phyloP scores from a whole-genome alignment of 1,140 invertebrate genomes.

The Phthorimaea operculella region DNA sequence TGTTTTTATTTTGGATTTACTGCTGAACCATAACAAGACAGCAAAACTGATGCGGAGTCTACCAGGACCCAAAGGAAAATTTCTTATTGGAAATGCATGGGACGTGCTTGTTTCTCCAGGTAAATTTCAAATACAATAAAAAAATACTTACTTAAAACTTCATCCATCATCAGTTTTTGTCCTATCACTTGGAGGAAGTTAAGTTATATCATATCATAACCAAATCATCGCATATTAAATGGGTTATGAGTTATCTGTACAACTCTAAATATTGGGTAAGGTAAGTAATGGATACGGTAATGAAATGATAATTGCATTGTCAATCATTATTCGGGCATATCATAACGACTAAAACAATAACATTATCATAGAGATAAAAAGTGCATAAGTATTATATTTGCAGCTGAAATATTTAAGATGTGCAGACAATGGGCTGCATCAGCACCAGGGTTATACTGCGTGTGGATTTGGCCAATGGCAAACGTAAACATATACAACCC shows the following conservation, averaged over 20 bases:
- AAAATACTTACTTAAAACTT: background rate
- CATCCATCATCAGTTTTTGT: background rate
- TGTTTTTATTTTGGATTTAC: constrained; percentile 15
- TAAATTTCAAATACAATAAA: background rate
- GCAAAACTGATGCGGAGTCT: constrained; percentile 21
- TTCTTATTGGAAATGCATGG: constrained; percentile 32
- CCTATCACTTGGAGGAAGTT: no score
- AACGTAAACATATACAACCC: constrained; percentile 36
- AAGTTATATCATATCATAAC: no score
- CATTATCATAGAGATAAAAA: no score
- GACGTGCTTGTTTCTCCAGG: constrained; percentile 19
- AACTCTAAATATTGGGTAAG: no score
- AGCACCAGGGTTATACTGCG: constrained; percentile 27
- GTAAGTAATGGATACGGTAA: no score
- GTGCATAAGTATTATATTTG: constrained; percentile 8
- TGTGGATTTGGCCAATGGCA: constrained; percentile 26
- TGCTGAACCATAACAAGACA: constrained; percentile 24
- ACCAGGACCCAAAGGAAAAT: constrained; percentile 28
- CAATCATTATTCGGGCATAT: no score
- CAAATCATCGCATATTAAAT: no score
- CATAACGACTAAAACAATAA: no score
- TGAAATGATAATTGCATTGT: no score
- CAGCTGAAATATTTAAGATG: constrained; percentile 27
- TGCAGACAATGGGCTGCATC: constrained; percentile 22
- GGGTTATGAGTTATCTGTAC: no score